phyloP scores from a whole-genome alignment of 2,797 vertebrate species.

The Mormyrops attenuatus region DNA sequence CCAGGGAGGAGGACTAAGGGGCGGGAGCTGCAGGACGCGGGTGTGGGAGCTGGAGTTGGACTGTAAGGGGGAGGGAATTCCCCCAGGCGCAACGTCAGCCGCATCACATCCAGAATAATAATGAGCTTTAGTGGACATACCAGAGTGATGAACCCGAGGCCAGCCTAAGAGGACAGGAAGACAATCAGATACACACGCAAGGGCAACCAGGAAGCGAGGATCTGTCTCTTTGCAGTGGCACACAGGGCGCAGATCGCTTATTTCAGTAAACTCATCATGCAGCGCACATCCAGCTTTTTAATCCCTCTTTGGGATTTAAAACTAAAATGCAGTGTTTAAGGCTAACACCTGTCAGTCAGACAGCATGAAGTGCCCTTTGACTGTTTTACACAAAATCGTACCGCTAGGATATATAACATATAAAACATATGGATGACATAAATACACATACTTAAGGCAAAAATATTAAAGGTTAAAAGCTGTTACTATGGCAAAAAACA shows the following conservation, averaged over 20 bases:
- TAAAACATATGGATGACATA: background rate
- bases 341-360: background rate
- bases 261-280: background rate
- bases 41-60: background rate
- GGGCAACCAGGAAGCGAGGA: background rate
- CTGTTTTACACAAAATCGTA: background rate
- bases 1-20: constrained; percentile 23
- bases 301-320: background rate
- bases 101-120: constrained; percentile 31
- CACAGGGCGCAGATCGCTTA: background rate
- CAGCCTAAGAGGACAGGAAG: background rate
- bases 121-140: constrained; percentile 21
- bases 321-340: background rate
- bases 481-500: background rate
- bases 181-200: background rate
- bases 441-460: background rate
- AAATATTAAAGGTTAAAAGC: background rate
- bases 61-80: constrained; percentile 20
- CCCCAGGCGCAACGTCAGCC: constrained; percentile 19
- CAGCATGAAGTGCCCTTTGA: background rate
- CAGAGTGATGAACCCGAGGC: background rate
- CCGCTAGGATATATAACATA: background rate
- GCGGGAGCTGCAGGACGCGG: background rate
- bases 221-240: background rate
- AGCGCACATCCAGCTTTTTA: background rate